Conservation (phyloP, 2,888 invertebrate species). For the Biston stratarius region DNA sequence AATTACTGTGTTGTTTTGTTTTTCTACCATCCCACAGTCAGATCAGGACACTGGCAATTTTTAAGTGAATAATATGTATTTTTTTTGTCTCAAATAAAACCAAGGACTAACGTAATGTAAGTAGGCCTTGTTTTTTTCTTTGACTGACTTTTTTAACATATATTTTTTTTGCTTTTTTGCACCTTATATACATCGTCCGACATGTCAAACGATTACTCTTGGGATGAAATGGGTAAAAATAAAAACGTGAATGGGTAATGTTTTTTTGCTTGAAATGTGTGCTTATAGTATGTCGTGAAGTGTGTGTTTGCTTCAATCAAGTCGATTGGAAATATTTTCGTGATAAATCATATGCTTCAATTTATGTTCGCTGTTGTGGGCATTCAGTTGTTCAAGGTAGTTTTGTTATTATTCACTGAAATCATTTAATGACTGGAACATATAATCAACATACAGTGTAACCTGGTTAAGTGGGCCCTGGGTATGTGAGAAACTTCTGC, state of each 20-base stretch:
- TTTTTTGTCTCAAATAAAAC: constrained; percentile 56
- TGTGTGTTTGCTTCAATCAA: constrained; percentile 99
- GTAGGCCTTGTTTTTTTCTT: constrained; percentile 57
- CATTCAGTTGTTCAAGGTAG: constrained; percentile 99
- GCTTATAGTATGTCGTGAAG: constrained; percentile 97
- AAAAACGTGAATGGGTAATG: constrained; percentile 65
- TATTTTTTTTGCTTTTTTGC: constrained; percentile 65
- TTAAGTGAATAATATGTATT: constrained; percentile 48
- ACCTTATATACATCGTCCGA: constrained; percentile 61
- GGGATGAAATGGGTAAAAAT: constrained; percentile 68
- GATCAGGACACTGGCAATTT: constrained; percentile 74
- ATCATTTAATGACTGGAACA: too few species aligned
- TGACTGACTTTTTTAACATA: constrained; percentile 53
- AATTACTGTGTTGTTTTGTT: constrained; percentile 57
- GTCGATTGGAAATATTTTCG: constrained; percentile 99
- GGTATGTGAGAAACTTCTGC: too few species aligned
- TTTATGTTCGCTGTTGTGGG: constrained; percentile 99
- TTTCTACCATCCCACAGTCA: constrained; percentile 60
- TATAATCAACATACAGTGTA: too few species aligned
- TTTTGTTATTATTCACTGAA: constrained; percentile 42
- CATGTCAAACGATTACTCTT: constrained; percentile 59
- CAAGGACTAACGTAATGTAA: constrained; percentile 75
- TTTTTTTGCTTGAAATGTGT: constrained; percentile 51
- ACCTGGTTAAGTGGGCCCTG: too few species aligned
- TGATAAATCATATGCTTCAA: constrained; percentile 99